These are phyloP conservation scores for Formica exsecta DNA, from an alignment of 1,140 invertebrate genomes.

Conservation along the genomic window DNA sequence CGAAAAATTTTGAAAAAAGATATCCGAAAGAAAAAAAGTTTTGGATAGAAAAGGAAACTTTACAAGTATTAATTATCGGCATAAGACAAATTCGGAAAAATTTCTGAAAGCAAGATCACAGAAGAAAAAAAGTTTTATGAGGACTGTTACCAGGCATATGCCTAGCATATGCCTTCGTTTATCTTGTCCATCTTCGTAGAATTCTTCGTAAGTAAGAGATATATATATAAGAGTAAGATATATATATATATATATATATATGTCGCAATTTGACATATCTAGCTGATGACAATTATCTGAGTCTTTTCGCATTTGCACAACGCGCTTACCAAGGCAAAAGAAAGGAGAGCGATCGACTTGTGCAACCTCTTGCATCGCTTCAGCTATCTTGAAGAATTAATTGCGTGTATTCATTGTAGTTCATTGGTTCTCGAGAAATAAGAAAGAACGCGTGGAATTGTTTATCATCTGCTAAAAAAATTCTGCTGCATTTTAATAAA, in stretches of 20 bases:
- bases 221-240: too few relatives aligned
- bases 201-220: not conserved
- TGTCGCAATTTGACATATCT: conserved; percentile 22
- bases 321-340: not conserved
- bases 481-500: not conserved
- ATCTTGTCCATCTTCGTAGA: not conserved
- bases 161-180: not conserved
- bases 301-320: conserved; percentile 19
- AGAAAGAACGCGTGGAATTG: not conserved
- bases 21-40: not conserved
- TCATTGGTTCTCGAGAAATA: conserved; percentile 13
- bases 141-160: not conserved
- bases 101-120: not conserved
- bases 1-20: not conserved
- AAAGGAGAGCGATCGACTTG: conserved; percentile 2
- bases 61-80: not conserved
- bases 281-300: conserved; percentile 17
- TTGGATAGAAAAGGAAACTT: not conserved
- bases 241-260: not conserved
- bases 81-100: not conserved
- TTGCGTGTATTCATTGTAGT: not conserved
- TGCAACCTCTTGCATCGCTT: not conserved
- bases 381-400: not conserved
- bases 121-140: not conserved
- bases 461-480: not conserved